Conservation (phyloP, 2,888 invertebrate genomes). For the Branchipolynoe longqiensis region DNA sequence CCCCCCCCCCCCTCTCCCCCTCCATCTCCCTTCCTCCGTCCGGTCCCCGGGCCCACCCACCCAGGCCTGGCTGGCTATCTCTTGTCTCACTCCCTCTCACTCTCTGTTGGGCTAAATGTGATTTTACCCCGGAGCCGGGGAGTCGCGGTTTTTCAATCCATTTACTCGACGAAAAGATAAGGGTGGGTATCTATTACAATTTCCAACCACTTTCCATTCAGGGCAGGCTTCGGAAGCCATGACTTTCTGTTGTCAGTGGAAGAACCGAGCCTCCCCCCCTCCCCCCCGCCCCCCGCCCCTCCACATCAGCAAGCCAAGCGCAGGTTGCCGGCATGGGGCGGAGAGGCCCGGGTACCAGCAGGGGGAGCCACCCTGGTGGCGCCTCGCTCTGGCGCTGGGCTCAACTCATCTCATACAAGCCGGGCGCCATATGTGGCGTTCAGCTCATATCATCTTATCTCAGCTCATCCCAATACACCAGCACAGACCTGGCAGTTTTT, state of each 20-base stretch:
- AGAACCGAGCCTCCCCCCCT: background rate
- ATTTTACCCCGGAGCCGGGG: constrained; percentile 5
- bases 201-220: constrained; percentile 34
- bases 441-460: too few species aligned
- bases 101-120: constrained; percentile 52
- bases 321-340: background rate
- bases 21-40: too few species aligned
- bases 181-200: constrained; percentile 37
- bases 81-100: too few species aligned
- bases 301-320: background rate
- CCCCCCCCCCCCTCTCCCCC: too few species aligned
- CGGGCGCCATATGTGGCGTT: too few species aligned
- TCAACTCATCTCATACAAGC: too few species aligned
- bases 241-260: constrained; percentile 32
- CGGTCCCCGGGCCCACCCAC: background rate
- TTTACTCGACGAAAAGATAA: constrained; percentile 46
- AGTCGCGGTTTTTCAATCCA: constrained; percentile 43
- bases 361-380: background rate
- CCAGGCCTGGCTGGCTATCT: too few species aligned
- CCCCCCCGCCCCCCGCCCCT: background rate
- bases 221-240: constrained; percentile 32
- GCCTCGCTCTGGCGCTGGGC: too few species aligned
- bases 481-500: too few species aligned
- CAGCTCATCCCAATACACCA: too few species aligned
- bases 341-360: background rate